Conservation (phyloP, 2,113 vertebrate species). For the Diadophis punctatus region DNA sequence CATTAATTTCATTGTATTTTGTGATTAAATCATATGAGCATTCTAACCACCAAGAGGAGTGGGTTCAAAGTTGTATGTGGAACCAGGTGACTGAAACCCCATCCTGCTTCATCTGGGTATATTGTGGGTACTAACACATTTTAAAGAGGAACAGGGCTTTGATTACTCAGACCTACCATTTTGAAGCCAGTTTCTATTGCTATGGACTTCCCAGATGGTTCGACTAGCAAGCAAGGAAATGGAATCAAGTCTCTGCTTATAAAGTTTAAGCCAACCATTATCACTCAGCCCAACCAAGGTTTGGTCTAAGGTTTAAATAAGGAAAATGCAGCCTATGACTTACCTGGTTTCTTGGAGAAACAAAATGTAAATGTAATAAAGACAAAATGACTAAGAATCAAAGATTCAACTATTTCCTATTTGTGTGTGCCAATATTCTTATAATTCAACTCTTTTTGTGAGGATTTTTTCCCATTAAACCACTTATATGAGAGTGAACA, state of each 20-base stretch:
- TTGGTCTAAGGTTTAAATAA: not conserved
- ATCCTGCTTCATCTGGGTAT: not conserved
- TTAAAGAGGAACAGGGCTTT: not conserved
- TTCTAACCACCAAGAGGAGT: not conserved
- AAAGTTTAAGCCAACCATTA: not conserved
- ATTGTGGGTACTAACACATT: not conserved
- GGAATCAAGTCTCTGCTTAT: not conserved
- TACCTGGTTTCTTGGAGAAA: not conserved
- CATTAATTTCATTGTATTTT: not conserved
- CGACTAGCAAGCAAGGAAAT: not conserved
- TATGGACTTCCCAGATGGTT: not conserved
- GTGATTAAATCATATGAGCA: not conserved
- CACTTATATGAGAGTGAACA: not conserved
- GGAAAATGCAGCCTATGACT: not conserved
- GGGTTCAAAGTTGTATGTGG: not conserved
- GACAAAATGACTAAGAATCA: not conserved
- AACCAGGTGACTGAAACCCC: not conserved
- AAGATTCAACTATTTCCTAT: not conserved
- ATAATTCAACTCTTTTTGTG: not conserved
- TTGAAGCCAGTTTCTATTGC: not conserved
- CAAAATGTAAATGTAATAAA: not conserved
- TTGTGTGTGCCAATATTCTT: not conserved
- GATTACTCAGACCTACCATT: not conserved
- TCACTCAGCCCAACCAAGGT: not conserved
- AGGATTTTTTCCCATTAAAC: not conserved